Evolutionary conservation across 2,113 vertebrate genomes (phyloP), one percentile per base, ranked within the genome.

Genomic region (Gobio gobio): DNA sequence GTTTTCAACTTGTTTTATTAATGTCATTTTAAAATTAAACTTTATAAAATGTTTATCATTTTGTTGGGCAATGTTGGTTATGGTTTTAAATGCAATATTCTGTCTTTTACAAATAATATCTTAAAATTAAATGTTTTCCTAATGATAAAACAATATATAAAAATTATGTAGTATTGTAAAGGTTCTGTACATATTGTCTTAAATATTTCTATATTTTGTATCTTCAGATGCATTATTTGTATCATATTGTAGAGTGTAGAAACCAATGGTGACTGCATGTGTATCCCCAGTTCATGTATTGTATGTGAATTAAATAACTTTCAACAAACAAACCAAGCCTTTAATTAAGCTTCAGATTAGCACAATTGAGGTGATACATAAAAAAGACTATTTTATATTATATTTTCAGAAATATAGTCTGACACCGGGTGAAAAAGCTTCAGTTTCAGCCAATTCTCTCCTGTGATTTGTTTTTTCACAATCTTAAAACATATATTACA

Each of bases 141-240:
- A 94, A 91, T 93, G 92, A 91, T 88, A 93, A 83, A 89, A 82
- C 90, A 91, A 90, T 90, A 91, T 93, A 95, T 92, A 85, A 92
- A 90, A 94, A 94, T 86, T 91, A 92, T 94, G 90, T 93, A 92
- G 93, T 95, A 90, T 91, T 95, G 94, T 98, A 98, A 96, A 99
- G 98, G 96, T 96, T 89, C 93, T 98, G 97, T 97, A 98, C 96
- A 98, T 97, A 97, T 97, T 95, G 96, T 98, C 98, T 94, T 96
- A 97, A 95, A 97, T 97, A 97, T 97, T 97, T 98, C 96, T 98
- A 97, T 96, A 97, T 97, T 96, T 96, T 95, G 94, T 95, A 95
- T 94, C 92, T 92, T 93, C 96, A 96, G 94, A 95, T 95, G 93
- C 95, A 95, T 94, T 93, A 96, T 95, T 94, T 94, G 94, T 94